A percentile compares a stretch with the other conserved stretches of the same genome.
These are phyloP conservation scores for Hedychridium roseum DNA, from an alignment of 2,888 invertebrate genomes.

Conservation along the genomic window DNA sequence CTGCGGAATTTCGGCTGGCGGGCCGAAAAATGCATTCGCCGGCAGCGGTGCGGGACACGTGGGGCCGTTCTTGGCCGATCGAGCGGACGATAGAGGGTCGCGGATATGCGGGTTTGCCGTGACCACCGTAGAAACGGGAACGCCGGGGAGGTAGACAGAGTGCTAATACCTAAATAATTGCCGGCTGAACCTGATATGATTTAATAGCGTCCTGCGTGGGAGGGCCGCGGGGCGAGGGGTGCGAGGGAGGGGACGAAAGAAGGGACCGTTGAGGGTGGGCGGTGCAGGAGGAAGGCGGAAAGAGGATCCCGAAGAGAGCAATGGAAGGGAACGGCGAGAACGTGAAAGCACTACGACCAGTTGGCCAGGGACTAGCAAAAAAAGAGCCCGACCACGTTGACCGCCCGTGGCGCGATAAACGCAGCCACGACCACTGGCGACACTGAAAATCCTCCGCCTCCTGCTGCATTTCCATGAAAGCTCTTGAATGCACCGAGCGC, in stretches of 20 bases:
- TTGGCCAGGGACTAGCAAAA: constrained; percentile 27
- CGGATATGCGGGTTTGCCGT: constrained; percentile 13
- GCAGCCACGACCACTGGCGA: constrained; percentile 21
- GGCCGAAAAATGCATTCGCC: constrained; percentile 28
- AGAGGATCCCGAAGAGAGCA: constrained; percentile 2
- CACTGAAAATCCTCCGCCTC: constrained; percentile 14
- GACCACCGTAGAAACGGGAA: too few species aligned
- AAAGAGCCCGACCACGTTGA: constrained; percentile 21
- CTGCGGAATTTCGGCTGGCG: constrained; percentile 18
- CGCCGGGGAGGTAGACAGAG: constrained; percentile 33
- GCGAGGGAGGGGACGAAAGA: background rate
- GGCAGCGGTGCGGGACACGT: constrained; percentile 10
- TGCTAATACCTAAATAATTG: constrained; percentile 58
- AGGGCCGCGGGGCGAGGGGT: constrained; percentile 7
- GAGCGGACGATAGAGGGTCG: background rate
- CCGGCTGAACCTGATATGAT: constrained; percentile 56
- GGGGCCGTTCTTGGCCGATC: constrained; percentile 4
- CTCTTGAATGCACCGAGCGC: constrained; percentile 5
- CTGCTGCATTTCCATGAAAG: constrained; percentile 21
- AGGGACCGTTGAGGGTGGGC: constrained; percentile 1
- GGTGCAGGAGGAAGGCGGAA: constrained; percentile 4
- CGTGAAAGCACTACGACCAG: constrained; percentile 13
- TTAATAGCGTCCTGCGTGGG: constrained; percentile 42
- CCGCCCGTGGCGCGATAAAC: constrained; percentile 44
- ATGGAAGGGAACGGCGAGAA: constrained; percentile 7